These are phyloP conservation scores for Cygnus buccinator DNA, from an alignment of 2,113 vertebrate genomes.

Conservation along the genomic window DNA sequence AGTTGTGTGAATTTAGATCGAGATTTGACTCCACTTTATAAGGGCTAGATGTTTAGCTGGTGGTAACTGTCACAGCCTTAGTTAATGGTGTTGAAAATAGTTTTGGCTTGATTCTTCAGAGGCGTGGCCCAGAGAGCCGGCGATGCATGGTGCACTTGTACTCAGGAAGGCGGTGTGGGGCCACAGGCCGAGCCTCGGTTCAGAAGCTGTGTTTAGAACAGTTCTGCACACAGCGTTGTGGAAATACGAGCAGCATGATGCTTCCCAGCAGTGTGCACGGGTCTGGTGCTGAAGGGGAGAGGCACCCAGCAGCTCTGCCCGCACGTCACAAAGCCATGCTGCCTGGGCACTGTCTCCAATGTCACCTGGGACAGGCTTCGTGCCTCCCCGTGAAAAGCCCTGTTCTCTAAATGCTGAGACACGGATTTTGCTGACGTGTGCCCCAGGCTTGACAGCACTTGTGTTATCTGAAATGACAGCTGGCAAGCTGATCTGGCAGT, in stretches of 20 bases:
- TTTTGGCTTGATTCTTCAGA: neutral
- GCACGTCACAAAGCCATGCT: rapidly evolving
- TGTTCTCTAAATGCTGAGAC: neutral
- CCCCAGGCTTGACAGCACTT: neutral
- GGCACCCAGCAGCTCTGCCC: neutral
- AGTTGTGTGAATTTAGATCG: neutral
- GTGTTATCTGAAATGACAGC: neutral
- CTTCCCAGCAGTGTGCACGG: neutral
- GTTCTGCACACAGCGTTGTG: too few relatives aligned
- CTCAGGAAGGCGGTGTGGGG: neutral
- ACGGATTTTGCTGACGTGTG: neutral
- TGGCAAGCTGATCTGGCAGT: neutral
- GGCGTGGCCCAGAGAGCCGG: neutral
- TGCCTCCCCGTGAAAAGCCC: neutral
- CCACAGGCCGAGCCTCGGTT: neutral
- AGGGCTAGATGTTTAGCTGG: neutral
- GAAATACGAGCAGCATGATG: neutral
- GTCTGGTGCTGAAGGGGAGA: neutral
- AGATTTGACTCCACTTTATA: neutral
- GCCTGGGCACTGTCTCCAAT: neutral
- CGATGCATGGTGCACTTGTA: neutral
- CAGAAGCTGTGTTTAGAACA: neutral
- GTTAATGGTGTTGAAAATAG: neutral
- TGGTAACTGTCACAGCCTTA: neutral
- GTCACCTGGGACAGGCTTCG: neutral